Percentiles rank a stretch among this genome's conserved stretches.
Conservation (phyloP, 2,797 vertebrate genomes). For the Hippopotamyrus pictus region DNA sequence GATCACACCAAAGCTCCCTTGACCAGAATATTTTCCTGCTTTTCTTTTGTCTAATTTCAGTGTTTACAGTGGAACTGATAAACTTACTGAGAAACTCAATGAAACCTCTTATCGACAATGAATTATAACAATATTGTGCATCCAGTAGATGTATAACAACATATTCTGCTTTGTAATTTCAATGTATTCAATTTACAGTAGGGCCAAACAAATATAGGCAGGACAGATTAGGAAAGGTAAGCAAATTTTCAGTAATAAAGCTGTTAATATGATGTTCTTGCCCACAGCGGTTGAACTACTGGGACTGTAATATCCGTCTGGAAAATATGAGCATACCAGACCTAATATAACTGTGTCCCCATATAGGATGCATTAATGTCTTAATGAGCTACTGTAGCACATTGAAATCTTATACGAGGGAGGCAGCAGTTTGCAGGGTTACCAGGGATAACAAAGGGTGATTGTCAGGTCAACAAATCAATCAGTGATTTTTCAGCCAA, state of each 20-base stretch:
- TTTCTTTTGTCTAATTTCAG: background rate
- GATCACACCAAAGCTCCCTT: background rate
- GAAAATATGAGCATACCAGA: constrained; percentile 27
- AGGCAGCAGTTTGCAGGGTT: background rate
- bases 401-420: background rate
- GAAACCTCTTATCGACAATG: background rate
- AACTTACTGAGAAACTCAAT: background rate
- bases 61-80: constrained; percentile 5
- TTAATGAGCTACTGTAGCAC: constrained; percentile 24
- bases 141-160: background rate
- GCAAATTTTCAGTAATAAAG: constrained; percentile 27
- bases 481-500: constrained; percentile 2
- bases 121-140: background rate
- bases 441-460: constrained; percentile 13
- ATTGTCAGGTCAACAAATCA: constrained; percentile 8
- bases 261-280: constrained; percentile 21
- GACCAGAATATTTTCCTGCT: background rate
- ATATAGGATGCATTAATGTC: constrained; percentile 30
- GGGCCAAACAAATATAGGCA: background rate
- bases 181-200: constrained; percentile 4
- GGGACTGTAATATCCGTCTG: constrained; percentile 19
- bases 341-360: constrained; percentile 30
- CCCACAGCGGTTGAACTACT: constrained; percentile 18
- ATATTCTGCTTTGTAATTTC: background rate
- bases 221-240: constrained; percentile 23